Base-by-base conservation (phyloP, 2,113 vertebrate genomes). In the Dascyllus trimaculatus region DNA sequence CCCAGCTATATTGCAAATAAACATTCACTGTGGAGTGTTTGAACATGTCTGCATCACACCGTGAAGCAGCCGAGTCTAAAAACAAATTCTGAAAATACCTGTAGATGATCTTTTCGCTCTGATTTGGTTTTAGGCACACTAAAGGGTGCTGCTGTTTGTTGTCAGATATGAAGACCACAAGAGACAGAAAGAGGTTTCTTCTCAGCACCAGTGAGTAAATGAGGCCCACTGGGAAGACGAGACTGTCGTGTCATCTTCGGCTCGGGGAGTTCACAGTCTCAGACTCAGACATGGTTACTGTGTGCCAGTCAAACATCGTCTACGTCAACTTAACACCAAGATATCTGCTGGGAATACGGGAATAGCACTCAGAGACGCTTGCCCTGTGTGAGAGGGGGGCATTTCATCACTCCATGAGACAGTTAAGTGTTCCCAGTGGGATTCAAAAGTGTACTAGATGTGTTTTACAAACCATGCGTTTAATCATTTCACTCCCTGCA, bases 141-240 rank as follows among this genome's bases (percentile, higher is more conserved):
- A 21, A 78, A 68, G 61, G 49, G 48, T 13, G 46, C 2, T 38
- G 46, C 35, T 60, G 66, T 63, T 78, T 85, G 75, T 68, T 68
- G 76, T 87, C 88, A 82, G 74, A 80, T 25, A 51, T 24, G 57
- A 48, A 62, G 22, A 76, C 56, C 78, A 59, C 48, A 45, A 53
- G 78, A 82, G 85, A 81, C 73, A 73, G 43, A 64, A 72, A 29
- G 72, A 57, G 61, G 51, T 48, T 89, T 80, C 78, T 62, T 82
- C 64, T 82, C 57, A 73, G 82, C 85, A 66, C 67, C 66, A 38
- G 67, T 76, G 80, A 84, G 21, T 89, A 90, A 90, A 93, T 84
- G 89, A 93, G 85, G 45, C 80, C 89, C 85, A 18, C 65, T 78
- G 91, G 90, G 92, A 93, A 72, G 82, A 78, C 24, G 88, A 85